Conservation (phyloP, 2,888 invertebrate genomes). For the Caenorhabditis zanzibari region DNA sequence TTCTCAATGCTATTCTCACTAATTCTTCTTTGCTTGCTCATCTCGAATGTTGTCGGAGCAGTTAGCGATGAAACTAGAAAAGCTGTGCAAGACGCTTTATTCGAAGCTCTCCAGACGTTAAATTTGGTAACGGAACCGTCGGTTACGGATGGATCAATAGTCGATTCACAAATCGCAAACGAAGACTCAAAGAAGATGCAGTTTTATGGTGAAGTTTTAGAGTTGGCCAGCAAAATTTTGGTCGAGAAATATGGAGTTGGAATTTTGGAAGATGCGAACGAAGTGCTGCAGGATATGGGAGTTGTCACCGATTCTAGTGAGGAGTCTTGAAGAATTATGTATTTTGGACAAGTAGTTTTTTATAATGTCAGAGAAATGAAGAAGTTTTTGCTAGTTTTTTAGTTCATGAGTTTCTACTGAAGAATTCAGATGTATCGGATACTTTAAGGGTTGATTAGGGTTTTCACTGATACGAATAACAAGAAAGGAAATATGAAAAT, state of each 20-base stretch:
- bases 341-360: background rate
- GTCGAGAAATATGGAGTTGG: conserved; percentile 29
- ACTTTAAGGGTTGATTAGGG: too few species aligned
- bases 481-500: too few species aligned
- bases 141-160: conserved; percentile 16
- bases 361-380: too few species aligned
- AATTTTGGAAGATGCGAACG: conserved; percentile 26
- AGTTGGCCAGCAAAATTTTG: conserved; percentile 25
- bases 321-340: background rate
- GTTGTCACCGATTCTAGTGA: background rate
- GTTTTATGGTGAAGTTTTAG: conserved; percentile 20
- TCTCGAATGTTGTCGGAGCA: background rate
- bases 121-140: conserved; percentile 11
- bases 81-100: conserved; percentile 16
- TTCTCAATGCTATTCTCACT: background rate
- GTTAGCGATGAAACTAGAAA: conserved; percentile 19
- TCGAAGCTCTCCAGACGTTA: conserved; percentile 7
- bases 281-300: conserved; percentile 20
- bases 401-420: too few species aligned
- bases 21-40: background rate
- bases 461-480: too few species aligned
- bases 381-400: too few species aligned
- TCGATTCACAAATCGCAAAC: conserved; percentile 20
- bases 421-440: too few species aligned
- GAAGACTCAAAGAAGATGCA: conserved; percentile 32